These are phyloP conservation scores for Piliocolobus tephrosceles DNA, from an alignment of 2,113 vertebrate genomes.

Conservation along the genomic window DNA sequence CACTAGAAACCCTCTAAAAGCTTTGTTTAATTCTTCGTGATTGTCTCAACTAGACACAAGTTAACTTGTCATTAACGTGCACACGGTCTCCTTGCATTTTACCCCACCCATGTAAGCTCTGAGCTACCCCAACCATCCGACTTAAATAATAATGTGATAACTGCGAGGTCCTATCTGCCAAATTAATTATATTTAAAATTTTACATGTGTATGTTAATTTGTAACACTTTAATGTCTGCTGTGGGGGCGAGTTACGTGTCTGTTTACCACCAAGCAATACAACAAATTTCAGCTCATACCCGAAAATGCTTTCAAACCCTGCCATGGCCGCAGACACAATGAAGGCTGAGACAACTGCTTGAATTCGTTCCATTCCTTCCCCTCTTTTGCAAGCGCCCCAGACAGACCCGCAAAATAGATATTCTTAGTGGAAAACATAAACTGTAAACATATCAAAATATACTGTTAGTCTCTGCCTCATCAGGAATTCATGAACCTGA, in stretches of 20 bases:
- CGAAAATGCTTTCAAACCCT: slow-evolving; percentile 54
- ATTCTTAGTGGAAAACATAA: slow-evolving; percentile 76
- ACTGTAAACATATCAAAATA: slow-evolving; percentile 78
- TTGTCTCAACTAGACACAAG: slow-evolving; percentile 66
- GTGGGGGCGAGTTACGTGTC: slow-evolving; percentile 48
- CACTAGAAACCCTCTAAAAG: slow-evolving; percentile 67
- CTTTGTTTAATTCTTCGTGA: slow-evolving; percentile 71
- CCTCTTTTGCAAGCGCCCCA: slow-evolving; percentile 60
- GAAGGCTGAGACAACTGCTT: slow-evolving; percentile 54
- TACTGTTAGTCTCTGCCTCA: slow-evolving; percentile 75
- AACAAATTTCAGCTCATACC: slow-evolving; percentile 45
- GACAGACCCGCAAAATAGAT: slow-evolving; percentile 55
- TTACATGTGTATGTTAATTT: slow-evolving; percentile 64
- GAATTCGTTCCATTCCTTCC: slow-evolving; percentile 63
- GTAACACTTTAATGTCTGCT: slow-evolving; percentile 52
- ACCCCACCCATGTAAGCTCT: neutral
- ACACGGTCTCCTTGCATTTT: neutral
- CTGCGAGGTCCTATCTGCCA: slow-evolving; percentile 61
- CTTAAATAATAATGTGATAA: slow-evolving; percentile 53
- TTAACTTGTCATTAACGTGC: slow-evolving; percentile 61
- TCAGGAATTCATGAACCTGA: slow-evolving; percentile 85
- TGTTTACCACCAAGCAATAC: slow-evolving; percentile 57
- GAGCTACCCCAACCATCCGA: neutral
- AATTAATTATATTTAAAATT: slow-evolving; percentile 70
- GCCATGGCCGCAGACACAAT: slow-evolving; percentile 40